Base-by-base conservation (phyloP, 2,888 invertebrate species). In the Incurvaria masculella region DNA sequence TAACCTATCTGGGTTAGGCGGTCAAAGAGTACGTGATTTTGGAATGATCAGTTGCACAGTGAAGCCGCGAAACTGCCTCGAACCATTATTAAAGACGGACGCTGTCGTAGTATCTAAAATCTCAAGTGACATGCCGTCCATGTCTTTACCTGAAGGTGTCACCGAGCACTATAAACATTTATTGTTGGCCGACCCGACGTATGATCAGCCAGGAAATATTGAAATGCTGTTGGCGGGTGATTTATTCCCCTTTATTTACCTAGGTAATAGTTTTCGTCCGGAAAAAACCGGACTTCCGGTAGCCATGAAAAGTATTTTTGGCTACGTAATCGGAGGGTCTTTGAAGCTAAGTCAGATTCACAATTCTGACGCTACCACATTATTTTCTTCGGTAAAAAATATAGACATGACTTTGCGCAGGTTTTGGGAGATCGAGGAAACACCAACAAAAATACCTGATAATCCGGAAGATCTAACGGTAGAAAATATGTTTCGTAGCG, bases 401-500 rank as follows among this genome's bases (percentile, higher is more conserved):
- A 47, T 33, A 42, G 45, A 1, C 16, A 27, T 16, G 19, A 21
- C 10, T 21, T 50, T 2, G 48, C 48, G 17, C 16, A 46, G 4
- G 2, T 49, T 49, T 33, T 50, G 50, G 50, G 50, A 50, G 18
- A 23, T 50, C 26, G 50, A 50, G 40, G 47, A 50, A 20, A 46
- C 47, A 11, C 48, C 48, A 10, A 10, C 11, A 14, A 21, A 21
- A 6, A 20, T n/a, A 6, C 38, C 45, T 2, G 11, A 27, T 2
- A 42, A 38, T 19, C 42, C 45, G 20, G 47, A 50, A 21, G 41
- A 49, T 16, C 21, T 23, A 16, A 17, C 40, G n/a, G 47, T 46
- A 23, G 49, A 49, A 19, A 6, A 49, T 33, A 8, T 46, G 5
- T 49, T 47, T 43, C 16, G n/a, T 1, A 19, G 44, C 14, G 20